Percentiles rank a stretch among this genome's conserved stretches.
These are phyloP conservation scores for Merops nubicus DNA, from an alignment of 2,113 vertebrate genomes.

Conservation along the genomic window DNA sequence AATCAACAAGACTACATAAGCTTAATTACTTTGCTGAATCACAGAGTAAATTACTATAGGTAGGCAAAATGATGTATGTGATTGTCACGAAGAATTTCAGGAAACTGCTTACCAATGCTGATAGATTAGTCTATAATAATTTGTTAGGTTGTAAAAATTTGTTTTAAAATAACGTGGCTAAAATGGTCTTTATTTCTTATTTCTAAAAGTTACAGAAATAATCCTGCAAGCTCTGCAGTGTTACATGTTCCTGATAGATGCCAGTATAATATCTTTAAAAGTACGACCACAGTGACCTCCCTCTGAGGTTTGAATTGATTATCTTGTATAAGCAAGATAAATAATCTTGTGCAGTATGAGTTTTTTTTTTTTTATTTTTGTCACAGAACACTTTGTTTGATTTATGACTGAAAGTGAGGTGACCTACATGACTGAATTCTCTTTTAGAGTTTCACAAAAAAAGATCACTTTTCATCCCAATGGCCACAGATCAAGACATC, in stretches of 20 bases:
- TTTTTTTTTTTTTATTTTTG: neutral
- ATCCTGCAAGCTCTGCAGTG: constrained; percentile 49
- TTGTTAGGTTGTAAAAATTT: constrained; percentile 6
- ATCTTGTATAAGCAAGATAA: constrained; percentile 14
- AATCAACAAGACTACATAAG: neutral
- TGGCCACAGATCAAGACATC: neutral
- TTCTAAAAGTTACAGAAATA: constrained; percentile 51
- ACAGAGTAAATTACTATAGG: neutral
- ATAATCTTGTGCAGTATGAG: constrained; percentile 23
- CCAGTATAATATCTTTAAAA: constrained; percentile 43
- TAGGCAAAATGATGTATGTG: neutral
- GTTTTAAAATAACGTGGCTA: constrained; percentile 23
- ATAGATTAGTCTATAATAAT: constrained; percentile 28
- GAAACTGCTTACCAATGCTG: neutral
- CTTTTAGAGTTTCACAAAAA: neutral
- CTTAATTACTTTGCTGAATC: neutral
- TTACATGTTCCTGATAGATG: neutral
- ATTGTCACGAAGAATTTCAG: neutral
- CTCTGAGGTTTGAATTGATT: constrained; percentile 26
- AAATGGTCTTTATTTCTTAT: constrained; percentile 29
- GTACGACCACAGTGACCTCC: constrained; percentile 41
- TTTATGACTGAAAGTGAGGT: constrained; percentile 19
- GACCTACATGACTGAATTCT: neutral
- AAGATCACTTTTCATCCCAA: neutral
- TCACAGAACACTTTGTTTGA: neutral